phyloP scores from a whole-genome alignment of 2,888 invertebrate species.

The Melikaiella ostensackeni region DNA sequence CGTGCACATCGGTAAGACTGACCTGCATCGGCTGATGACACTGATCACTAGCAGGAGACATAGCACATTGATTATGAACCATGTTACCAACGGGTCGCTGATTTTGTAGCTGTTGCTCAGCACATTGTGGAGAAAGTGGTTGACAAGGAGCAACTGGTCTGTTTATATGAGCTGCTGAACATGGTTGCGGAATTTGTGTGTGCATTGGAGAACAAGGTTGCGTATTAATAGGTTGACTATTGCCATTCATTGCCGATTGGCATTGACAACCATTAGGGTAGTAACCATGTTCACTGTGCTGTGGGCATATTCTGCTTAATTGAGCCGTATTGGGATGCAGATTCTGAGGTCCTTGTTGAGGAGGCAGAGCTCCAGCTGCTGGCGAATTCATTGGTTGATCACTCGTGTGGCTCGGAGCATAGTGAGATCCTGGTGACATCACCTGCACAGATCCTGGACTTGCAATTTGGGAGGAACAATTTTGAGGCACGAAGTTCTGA shows the following conservation, averaged over 20 bases:
- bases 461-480: conserved; percentile 60
- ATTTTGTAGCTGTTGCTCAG: conserved; percentile 68
- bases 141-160: conserved; percentile 62
- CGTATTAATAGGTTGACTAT: conserved; percentile 54
- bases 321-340: conserved; percentile 72
- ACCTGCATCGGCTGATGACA: conserved; percentile 69
- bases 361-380: conserved; percentile 72
- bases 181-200: conserved; percentile 56
- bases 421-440: conserved; percentile 74
- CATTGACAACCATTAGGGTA: conserved; percentile 69
- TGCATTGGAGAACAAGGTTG: conserved; percentile 59
- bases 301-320: conserved; percentile 70
- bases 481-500: conserved; percentile 65
- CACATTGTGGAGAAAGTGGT: conserved; percentile 69
- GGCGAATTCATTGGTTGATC: conserved; percentile 74
- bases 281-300: conserved; percentile 63
- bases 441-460: conserved; percentile 68
- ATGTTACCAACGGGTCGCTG: conserved; percentile 45
- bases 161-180: conserved; percentile 57
- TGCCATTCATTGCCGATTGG: conserved; percentile 56
- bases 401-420: conserved; percentile 69
- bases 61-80: conserved; percentile 51
- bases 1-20: conserved; percentile 40
- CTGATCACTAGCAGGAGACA: conserved; percentile 73
- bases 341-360: conserved; percentile 69